These are phyloP conservation scores for Cataglyphis albicans DNA, from an alignment of 2,888 invertebrate genomes.

Conservation along the genomic window DNA sequence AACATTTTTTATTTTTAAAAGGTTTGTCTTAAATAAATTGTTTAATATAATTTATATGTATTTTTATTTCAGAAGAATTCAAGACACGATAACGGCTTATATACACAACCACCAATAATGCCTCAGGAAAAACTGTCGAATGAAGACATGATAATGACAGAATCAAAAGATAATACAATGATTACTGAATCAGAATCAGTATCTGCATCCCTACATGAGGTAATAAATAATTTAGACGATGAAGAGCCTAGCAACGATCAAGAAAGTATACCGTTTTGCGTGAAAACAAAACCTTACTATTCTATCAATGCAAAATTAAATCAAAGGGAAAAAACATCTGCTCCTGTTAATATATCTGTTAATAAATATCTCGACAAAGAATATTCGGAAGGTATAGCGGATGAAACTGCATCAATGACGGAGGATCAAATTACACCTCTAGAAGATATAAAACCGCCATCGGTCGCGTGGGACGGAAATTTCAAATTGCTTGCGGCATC, in stretches of 20 bases:
- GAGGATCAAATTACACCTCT: slow-evolving; percentile 76
- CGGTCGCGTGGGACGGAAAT: slow-evolving; percentile 77
- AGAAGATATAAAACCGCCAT: slow-evolving; percentile 79
- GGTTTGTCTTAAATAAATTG: neutral
- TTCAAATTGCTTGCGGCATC: slow-evolving; percentile 79
- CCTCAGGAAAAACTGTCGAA: slow-evolving; percentile 69
- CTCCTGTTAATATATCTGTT: slow-evolving; percentile 66
- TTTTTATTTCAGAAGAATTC: slow-evolving; percentile 81
- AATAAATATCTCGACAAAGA: slow-evolving; percentile 73
- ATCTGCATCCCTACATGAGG: slow-evolving; percentile 57
- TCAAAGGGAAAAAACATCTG: slow-evolving; percentile 80
- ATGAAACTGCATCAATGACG: slow-evolving; percentile 63
- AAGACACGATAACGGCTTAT: slow-evolving; percentile 81
- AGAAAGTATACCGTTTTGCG: slow-evolving; percentile 81
- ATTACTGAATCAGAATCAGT: slow-evolving; percentile 67
- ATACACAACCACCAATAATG: slow-evolving; percentile 68
- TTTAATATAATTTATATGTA: slow-evolving; percentile 12
- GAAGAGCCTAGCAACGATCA: slow-evolving; percentile 81
- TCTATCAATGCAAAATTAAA: slow-evolving; percentile 84
- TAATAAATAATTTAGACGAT: slow-evolving; percentile 73
- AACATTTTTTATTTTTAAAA: neutral
- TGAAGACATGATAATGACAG: slow-evolving; percentile 74
- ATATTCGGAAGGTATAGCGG: slow-evolving; percentile 67
- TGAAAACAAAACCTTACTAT: slow-evolving; percentile 85
- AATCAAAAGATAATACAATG: slow-evolving; percentile 69